Evolutionary conservation across 2,113 vertebrate species (phyloP).

Genomic region (Larimichthys crocea): DNA sequence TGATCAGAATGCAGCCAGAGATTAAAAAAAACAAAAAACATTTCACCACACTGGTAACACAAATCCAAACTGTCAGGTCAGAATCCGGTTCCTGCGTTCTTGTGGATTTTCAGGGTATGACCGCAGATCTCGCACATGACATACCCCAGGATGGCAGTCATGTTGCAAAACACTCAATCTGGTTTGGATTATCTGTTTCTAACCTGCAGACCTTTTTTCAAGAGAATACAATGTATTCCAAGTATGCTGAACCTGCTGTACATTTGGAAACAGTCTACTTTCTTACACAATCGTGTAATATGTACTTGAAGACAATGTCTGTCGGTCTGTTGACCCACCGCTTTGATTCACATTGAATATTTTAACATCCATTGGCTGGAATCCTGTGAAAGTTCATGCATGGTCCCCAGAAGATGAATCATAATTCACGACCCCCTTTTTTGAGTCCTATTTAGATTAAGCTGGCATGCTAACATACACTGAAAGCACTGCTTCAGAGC

Average conservation of each 20-base stretch:
- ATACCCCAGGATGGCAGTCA: not conserved
- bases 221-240: not conserved
- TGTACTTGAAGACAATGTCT: not conserved
- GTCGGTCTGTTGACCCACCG: not conserved
- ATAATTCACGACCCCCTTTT: not conserved
- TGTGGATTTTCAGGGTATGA: constrained; percentile 40
- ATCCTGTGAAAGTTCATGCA: not conserved
- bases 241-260: not conserved
- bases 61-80: constrained; percentile 12
- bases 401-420: too few species aligned
- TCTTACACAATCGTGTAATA: not conserved
- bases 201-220: not conserved
- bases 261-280: not conserved
- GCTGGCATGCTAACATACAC: not conserved
- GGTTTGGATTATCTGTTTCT: not conserved
- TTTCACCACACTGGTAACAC: constrained; percentile 41
- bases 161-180: not conserved
- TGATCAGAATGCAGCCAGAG: constrained; percentile 31
- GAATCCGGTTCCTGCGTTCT: constrained; percentile 25
- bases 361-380: not conserved
- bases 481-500: not conserved
- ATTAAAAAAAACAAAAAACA: constrained; percentile 1
- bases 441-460: not conserved
- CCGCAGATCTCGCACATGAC: constrained; percentile 1
- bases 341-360: not conserved